Conservation (phyloP, 2,113 vertebrate genomes). For the Calidris pygmaea region DNA sequence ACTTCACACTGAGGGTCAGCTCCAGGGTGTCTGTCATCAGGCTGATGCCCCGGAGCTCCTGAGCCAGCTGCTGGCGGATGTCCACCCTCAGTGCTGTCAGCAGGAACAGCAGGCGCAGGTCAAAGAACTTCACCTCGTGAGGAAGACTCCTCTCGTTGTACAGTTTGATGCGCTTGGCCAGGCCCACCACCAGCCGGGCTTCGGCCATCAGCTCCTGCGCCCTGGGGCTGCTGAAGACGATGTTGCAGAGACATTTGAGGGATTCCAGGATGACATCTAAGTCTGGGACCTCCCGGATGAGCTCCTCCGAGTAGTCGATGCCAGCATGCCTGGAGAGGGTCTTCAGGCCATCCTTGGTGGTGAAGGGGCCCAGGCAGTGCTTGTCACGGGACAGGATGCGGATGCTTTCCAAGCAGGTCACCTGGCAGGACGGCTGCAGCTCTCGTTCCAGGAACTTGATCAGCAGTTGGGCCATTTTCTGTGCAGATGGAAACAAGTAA, state of each 20-base stretch:
- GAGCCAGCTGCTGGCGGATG: slow-evolving; percentile 82
- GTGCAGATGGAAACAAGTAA: neutral
- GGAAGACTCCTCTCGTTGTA: slow-evolving; percentile 76
- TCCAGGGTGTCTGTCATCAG: slow-evolving; percentile 83
- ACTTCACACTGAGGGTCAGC: slow-evolving; percentile 77
- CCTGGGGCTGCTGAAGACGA: slow-evolving; percentile 83
- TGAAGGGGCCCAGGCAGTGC: slow-evolving; percentile 80
- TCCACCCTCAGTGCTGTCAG: slow-evolving; percentile 86
- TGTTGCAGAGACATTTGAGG: slow-evolving; percentile 92
- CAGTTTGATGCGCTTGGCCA: slow-evolving; percentile 82
- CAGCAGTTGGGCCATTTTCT: slow-evolving; percentile 87
- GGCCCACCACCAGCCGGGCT: slow-evolving; percentile 79
- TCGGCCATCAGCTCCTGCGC: slow-evolving; percentile 82
- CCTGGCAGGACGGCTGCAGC: slow-evolving; percentile 84
- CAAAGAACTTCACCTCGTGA: slow-evolving; percentile 88
- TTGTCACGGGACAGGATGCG: slow-evolving; percentile 91
- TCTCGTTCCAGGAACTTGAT: slow-evolving; percentile 80
- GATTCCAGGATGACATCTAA: slow-evolving; percentile 86
- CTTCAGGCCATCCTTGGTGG: slow-evolving; percentile 76
- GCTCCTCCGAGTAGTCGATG: slow-evolving; percentile 56
- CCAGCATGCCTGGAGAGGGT: slow-evolving; percentile 80
- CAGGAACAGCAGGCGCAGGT: slow-evolving; percentile 89
- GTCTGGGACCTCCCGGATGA: slow-evolving; percentile 74
- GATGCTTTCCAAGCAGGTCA: slow-evolving; percentile 87
- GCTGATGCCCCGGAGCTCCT: slow-evolving; percentile 83